Percentiles rank a stretch among this genome's conserved stretches.
These are phyloP conservation scores for Agelas oroides DNA, from an alignment of 37 sponge, comb jelly and placozoan genomes.

Conservation along the genomic window DNA sequence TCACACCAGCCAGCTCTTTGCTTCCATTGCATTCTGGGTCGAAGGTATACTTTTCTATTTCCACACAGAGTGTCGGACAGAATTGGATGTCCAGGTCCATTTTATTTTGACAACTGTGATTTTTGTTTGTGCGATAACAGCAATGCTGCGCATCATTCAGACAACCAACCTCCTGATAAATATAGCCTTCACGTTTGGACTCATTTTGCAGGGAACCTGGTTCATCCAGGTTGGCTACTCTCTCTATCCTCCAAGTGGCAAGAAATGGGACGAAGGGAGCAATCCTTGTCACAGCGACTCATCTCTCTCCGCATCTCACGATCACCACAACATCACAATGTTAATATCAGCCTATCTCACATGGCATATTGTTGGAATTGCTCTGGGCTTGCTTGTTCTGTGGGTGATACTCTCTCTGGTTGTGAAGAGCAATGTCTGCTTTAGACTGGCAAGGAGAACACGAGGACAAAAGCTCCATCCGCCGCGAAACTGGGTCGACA, in stretches of 20 bases:
- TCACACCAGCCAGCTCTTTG: slow-evolving; percentile 43
- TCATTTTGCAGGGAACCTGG: slow-evolving; percentile 71
- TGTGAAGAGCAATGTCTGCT: neutral
- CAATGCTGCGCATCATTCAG: slow-evolving; percentile 28
- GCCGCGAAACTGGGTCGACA: neutral
- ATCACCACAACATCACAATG: slow-evolving; percentile 33
- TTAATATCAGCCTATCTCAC: slow-evolving; percentile 25
- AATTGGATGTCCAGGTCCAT: slow-evolving; percentile 40
- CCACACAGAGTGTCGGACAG: slow-evolving; percentile 37
- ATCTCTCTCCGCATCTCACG: neutral
- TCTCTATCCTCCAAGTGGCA: slow-evolving; percentile 21
- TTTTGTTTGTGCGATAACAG: slow-evolving; percentile 21
- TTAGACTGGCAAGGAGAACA: neutral
- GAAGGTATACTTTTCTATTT: slow-evolving; percentile 69
- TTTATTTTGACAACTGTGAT: slow-evolving; percentile 36
- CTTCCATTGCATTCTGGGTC: slow-evolving; percentile 44
- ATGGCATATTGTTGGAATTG: slow-evolving; percentile 57
- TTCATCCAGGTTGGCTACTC: slow-evolving; percentile 61
- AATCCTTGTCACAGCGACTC: too few relatives aligned
- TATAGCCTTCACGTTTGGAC: slow-evolving; percentile 19
- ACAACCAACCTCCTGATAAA: slow-evolving; percentile 60
- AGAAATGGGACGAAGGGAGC: slow-evolving; percentile 5
- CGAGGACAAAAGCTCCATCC: neutral
- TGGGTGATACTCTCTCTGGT: slow-evolving; percentile 17
- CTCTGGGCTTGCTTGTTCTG: slow-evolving; percentile 24